phyloP scores from a whole-genome alignment of 2,888 invertebrate genomes.

The Archips crataeganus region DNA sequence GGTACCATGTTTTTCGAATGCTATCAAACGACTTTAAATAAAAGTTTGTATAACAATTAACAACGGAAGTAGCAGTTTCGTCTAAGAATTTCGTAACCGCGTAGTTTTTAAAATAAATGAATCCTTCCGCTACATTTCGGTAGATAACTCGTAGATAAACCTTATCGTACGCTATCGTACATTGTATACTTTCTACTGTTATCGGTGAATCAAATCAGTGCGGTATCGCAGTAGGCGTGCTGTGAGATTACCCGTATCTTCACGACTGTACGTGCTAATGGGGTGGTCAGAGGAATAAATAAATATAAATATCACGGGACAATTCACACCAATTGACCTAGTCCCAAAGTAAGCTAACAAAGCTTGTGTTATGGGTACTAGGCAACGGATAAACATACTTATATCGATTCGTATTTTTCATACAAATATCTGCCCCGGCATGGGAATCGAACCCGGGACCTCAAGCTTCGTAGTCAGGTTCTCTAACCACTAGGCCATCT shows the following conservation, averaged over 20 bases:
- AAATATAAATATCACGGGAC: too few species aligned
- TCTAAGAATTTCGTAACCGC: background rate
- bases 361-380: too few species aligned
- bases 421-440: too few species aligned
- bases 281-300: background rate
- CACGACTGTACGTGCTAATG: background rate
- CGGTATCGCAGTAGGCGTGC: constrained; percentile 42
- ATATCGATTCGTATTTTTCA: too few species aligned
- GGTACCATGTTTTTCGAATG: too few species aligned
- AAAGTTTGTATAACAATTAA: background rate
- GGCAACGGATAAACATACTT: too few species aligned
- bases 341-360: too few species aligned
- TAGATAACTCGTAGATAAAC: constrained; percentile 69
- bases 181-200: constrained; percentile 71
- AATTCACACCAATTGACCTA: too few species aligned
- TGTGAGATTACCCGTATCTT: constrained; percentile 11
- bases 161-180: constrained; percentile 65
- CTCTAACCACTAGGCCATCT: too few species aligned
- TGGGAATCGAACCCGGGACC: too few species aligned
- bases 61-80: background rate
- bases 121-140: constrained; percentile 64
- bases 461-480: too few species aligned
- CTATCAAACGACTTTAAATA: too few species aligned
- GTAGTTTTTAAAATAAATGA: constrained; percentile 8
- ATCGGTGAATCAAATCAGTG: constrained; percentile 72